These are phyloP conservation scores for Poecilia gillii DNA, from an alignment of 2,797 vertebrate species.

Conservation along the genomic window DNA sequence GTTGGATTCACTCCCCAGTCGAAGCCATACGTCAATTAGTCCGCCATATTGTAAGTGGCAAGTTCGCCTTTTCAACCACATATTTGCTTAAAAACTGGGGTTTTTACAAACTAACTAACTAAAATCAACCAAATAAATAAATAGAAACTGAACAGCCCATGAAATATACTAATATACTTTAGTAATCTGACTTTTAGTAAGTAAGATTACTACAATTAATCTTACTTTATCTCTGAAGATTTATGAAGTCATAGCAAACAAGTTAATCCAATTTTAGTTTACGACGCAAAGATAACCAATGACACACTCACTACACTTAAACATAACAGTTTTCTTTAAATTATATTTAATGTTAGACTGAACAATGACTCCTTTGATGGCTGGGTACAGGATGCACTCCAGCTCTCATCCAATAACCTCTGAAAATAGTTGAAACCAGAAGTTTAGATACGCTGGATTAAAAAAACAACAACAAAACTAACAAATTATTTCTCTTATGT, in stretches of 20 bases:
- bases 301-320: background rate
- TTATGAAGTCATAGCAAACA: background rate
- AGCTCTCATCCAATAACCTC: background rate
- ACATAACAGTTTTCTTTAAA: background rate
- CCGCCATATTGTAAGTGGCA: background rate
- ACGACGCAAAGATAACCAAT: background rate
- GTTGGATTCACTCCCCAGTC: background rate
- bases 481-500: background rate
- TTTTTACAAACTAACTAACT: no score
- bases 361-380: background rate
- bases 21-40: background rate
- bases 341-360: background rate
- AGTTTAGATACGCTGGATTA: background rate
- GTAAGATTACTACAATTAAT: background rate
- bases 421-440: background rate
- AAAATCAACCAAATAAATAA: background rate
- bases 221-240: background rate
- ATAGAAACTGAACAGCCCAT: background rate
- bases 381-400: background rate
- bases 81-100: background rate
- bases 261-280: background rate
- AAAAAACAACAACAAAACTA: background rate
- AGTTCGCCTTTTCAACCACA: background rate
- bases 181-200: no score
- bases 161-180: no score